phyloP scores from a whole-genome alignment of 2,888 invertebrate genomes.

The Cephus rjabovi region DNA sequence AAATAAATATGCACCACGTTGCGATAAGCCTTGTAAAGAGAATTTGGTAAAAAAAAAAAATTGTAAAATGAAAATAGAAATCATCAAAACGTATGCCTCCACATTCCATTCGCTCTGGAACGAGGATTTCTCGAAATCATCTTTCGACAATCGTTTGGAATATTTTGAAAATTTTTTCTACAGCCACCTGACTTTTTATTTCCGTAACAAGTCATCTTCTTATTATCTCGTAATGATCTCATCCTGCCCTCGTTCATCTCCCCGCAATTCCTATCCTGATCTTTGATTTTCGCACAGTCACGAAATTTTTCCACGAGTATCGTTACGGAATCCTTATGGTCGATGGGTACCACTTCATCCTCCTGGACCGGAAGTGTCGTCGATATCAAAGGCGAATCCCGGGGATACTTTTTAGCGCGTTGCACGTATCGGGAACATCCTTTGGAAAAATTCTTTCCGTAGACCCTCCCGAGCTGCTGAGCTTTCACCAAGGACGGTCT shows the following conservation, averaged over 20 bases:
- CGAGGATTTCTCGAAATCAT: background rate
- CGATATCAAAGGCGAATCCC: background rate
- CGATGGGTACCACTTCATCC: conserved; percentile 27
- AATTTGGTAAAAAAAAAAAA: background rate
- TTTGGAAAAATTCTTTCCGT: background rate
- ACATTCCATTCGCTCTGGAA: background rate
- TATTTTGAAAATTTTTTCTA: background rate
- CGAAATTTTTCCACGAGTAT: conserved; percentile 53
- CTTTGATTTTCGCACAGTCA: background rate
- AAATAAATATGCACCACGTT: background rate
- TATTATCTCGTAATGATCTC: background rate
- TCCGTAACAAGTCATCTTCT: background rate
- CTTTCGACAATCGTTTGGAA: background rate
- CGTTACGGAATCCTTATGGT: conserved; percentile 57
- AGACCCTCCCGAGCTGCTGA: background rate
- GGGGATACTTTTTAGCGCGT: background rate
- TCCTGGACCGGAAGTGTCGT: background rate
- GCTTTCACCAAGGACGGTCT: conserved; percentile 19
- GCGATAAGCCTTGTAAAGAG: background rate
- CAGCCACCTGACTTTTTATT: background rate
- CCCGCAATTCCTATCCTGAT: background rate
- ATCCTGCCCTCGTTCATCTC: background rate
- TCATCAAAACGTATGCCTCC: background rate
- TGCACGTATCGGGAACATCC: background rate
- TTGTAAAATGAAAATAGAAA: background rate